These are phyloP conservation scores for Pelodytes ibericus DNA, from an alignment of 2,797 vertebrate genomes.

Conservation along the genomic window DNA sequence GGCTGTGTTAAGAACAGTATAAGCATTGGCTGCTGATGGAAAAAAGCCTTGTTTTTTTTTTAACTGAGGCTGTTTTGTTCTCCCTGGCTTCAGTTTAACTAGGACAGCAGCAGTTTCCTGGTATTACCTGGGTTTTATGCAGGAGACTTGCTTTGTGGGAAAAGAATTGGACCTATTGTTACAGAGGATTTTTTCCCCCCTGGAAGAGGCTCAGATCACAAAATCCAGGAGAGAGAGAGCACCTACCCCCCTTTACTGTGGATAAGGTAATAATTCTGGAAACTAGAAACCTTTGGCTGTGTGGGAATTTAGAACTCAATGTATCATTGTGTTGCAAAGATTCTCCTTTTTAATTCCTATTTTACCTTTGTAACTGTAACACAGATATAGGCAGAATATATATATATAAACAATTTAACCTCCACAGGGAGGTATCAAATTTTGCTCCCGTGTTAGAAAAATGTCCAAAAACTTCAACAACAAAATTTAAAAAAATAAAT, in stretches of 20 bases:
- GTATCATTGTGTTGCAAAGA: too few species aligned
- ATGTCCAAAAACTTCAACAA: too few species aligned
- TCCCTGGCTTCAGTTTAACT: not conserved
- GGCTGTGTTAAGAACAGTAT: too few species aligned
- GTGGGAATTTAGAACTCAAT: not conserved
- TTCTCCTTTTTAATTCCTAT: too few species aligned
- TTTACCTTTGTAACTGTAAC: too few species aligned
- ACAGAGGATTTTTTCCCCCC: not conserved
- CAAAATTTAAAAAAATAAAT: too few species aligned
- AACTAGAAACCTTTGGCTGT: not conserved
- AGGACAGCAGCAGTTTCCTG: not conserved
- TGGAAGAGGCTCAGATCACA: not conserved
- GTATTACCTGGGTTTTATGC: not conserved
- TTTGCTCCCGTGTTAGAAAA: too few species aligned
- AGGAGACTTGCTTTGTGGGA: not conserved
- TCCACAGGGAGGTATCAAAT: too few species aligned
- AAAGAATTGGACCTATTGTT: not conserved
- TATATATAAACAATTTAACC: too few species aligned
- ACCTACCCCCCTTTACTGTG: not conserved
- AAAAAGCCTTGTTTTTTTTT: too few species aligned
- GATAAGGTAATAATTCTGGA: not conserved
- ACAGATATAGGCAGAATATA: too few species aligned
- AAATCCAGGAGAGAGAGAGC: not conserved
- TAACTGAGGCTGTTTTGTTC: constrained; percentile 22
- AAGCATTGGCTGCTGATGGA: too few species aligned